Evolutionary conservation across 1,140 invertebrate species (phyloP).

Genomic region (Mamestra configurata): DNA sequence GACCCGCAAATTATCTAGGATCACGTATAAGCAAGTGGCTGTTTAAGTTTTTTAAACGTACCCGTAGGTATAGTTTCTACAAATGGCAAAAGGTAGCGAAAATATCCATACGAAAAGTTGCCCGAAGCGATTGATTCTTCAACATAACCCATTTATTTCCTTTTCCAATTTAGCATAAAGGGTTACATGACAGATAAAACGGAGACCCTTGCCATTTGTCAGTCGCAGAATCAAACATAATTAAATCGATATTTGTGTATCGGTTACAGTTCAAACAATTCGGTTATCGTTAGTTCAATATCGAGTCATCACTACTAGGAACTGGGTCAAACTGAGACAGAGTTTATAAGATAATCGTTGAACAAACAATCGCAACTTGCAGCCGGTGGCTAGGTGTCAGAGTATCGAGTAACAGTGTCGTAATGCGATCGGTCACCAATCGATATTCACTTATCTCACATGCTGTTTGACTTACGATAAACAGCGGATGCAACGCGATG

Average conservation of each 20-base stretch:
- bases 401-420: slow-evolving; percentile 72
- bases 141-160: neutral
- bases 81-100: too few species aligned
- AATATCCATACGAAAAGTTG: too few species aligned
- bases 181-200: neutral
- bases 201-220: neutral
- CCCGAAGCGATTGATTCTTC: neutral
- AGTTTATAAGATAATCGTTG: slow-evolving; percentile 63
- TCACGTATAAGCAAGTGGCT: too few species aligned
- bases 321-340: slow-evolving; percentile 63
- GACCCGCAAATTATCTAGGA: too few species aligned
- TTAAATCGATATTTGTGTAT: slow-evolving; percentile 14
- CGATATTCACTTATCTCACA: slow-evolving; percentile 75
- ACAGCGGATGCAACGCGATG: slow-evolving; percentile 71
- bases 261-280: slow-evolving; percentile 7
- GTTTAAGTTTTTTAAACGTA: too few species aligned
- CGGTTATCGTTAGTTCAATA: slow-evolving; percentile 33
- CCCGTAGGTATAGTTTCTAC: too few species aligned
- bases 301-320: slow-evolving; percentile 45
- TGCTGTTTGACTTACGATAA: slow-evolving; percentile 80
- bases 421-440: slow-evolving; percentile 76
- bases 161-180: slow-evolving; percentile 4
- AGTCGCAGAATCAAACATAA: neutral
- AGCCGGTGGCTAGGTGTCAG: slow-evolving; percentile 70
- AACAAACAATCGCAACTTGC: slow-evolving; percentile 60